A percentile compares a stretch with the other conserved stretches of the same genome.
Conservation (phyloP, 2,797 vertebrate species). For the Labroides dimidiatus region DNA sequence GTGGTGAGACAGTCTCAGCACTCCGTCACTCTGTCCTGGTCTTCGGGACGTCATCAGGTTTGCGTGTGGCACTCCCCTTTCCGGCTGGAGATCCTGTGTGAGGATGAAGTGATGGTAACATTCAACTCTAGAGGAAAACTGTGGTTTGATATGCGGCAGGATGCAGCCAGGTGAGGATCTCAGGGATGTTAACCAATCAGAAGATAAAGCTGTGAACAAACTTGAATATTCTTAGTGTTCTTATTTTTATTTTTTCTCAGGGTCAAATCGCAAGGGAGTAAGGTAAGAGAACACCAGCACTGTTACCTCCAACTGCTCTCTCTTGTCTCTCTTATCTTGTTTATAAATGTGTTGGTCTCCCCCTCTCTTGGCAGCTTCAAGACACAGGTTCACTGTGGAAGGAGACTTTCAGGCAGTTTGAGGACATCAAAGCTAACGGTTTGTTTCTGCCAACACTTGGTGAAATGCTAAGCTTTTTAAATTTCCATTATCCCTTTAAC, state of each 20-base stretch:
- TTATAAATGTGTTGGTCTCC: background rate
- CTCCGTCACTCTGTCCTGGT: constrained; percentile 79
- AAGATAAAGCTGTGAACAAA: background rate
- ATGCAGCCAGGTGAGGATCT: constrained; percentile 64
- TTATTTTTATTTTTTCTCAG: constrained; percentile 14
- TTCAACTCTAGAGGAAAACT: constrained; percentile 88
- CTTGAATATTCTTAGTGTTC: background rate
- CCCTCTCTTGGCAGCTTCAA: constrained; percentile 49
- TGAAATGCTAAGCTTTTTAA: background rate
- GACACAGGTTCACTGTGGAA: constrained; percentile 86
- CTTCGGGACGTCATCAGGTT: constrained; percentile 77
- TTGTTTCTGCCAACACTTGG: constrained; percentile 48
- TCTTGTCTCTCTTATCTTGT: constrained; percentile 1
- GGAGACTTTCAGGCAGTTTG: constrained; percentile 88
- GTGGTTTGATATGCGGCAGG: constrained; percentile 88
- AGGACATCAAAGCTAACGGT: constrained; percentile 92
- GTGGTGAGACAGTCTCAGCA: constrained; percentile 68
- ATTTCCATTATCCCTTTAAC: background rate
- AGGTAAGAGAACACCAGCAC: constrained; percentile 51
- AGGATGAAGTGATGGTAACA: constrained; percentile 83
- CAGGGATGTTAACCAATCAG: fast-evolving
- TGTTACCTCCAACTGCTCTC: background rate
- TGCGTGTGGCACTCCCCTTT: constrained; percentile 86
- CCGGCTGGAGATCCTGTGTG: constrained; percentile 85
- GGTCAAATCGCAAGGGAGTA: background rate